Evolutionary conservation across 2,888 invertebrate species (phyloP), one percentile per base, ranked within the genome.

Genomic region (Catotricha subobsoleta): DNA sequence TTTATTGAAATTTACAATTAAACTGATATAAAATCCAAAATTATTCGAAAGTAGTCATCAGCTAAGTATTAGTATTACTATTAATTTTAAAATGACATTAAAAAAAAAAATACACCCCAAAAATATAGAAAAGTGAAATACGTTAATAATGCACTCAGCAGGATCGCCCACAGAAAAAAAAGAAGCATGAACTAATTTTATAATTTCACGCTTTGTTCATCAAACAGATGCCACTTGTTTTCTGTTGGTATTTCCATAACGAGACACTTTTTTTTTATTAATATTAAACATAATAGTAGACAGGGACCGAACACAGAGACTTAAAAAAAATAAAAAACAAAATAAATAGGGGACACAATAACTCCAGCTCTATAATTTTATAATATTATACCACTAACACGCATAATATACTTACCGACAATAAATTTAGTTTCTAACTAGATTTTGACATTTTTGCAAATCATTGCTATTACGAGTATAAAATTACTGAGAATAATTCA

Each of bases 201-300:
- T 52, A 54, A 54, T 57, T 56, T 54, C 52, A 52, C 54, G 56
- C 54, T 55, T 51, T 51, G 51, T 49, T 52, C 52, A 52, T 50
- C 47, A 55, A 59, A 57, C 58, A 58, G 59, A 56, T 59, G 58
- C 51, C 54, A 58, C 55, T 59, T 58, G 57, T 51, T 51, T 29
- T 20, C 29, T 19, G 13, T 36, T 36, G 25, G 21, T 36, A 36
- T 36, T 36, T 36, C 23, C 36, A 36, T 36, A 36, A 36, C 36
- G 36, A 36, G 36, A 36, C 36, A 36, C 9, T 36, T 23, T 34
- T 20, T 20, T 34, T 15, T 21, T 4, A 21, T 34, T 36, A 16
- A 10, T 36, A 36, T 36, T 36, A 21, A 13, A 15, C 15, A 23
- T 36, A n/a, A n/a, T n/a, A n/a, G n/a, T n/a, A n/a, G n/a, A n/a